These are phyloP conservation scores for Fregata magnificens DNA, from an alignment of 2,113 vertebrate genomes.

Conservation along the genomic window DNA sequence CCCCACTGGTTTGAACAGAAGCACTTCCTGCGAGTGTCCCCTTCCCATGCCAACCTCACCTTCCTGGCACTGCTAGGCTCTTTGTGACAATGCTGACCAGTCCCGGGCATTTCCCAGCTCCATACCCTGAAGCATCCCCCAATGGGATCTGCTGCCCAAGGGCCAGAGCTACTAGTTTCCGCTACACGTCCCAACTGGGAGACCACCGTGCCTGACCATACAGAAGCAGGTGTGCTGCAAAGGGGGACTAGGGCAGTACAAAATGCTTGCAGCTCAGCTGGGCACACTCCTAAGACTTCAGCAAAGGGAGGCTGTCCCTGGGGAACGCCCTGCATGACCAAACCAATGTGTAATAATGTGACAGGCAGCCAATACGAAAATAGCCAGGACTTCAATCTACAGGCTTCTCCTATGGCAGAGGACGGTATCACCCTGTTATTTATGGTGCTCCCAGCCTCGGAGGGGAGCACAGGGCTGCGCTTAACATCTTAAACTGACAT, in stretches of 20 bases:
- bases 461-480: background rate
- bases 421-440: background rate
- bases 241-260: background rate
- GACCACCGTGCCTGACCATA: rapidly evolving
- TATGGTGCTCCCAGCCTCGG: background rate
- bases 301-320: background rate
- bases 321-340: background rate
- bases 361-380: background rate
- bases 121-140: background rate
- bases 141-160: background rate
- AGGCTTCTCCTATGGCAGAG: background rate
- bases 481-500: background rate
- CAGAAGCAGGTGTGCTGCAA: background rate
- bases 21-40: rapidly evolving
- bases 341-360: rapidly evolving
- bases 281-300: background rate
- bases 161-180: background rate
- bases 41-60: background rate
- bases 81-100: background rate
- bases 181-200: background rate
- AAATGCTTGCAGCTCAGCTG: background rate
- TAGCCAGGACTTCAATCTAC: background rate
- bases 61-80: background rate
- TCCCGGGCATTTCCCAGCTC: background rate
- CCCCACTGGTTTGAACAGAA: background rate